Percentiles rank a stretch among this genome's conserved stretches.
These are phyloP conservation scores for Eufriesea mexicana DNA, from an alignment of 1,140 invertebrate genomes.

Conservation along the genomic window DNA sequence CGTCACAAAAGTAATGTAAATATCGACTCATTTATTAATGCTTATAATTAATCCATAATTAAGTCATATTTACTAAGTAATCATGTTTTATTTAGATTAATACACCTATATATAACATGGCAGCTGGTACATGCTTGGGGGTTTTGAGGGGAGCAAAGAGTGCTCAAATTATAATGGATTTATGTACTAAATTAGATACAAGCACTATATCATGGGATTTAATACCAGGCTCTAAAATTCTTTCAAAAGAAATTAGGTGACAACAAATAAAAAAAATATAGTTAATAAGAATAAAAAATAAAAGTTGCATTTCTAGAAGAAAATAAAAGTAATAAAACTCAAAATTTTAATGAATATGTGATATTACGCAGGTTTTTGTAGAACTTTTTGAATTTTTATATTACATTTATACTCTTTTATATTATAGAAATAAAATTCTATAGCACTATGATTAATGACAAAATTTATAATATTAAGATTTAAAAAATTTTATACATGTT, in stretches of 20 bases:
- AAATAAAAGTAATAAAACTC: not conserved
- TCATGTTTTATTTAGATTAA: slow-evolving; percentile 82
- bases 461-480: not conserved
- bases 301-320: slow-evolving; percentile 18
- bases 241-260: slow-evolving; percentile 72
- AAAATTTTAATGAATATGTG: slow-evolving; percentile 10
- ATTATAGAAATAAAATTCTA: not conserved
- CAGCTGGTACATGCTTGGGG: slow-evolving; percentile 91
- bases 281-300: slow-evolving; percentile 23
- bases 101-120: slow-evolving; percentile 92
- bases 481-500: too few relatives aligned
- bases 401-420: slow-evolving; percentile 16
- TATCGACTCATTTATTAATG: slow-evolving; percentile 52
- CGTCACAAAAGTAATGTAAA: slow-evolving; percentile 87
- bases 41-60: slow-evolving; percentile 13
- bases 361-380: not conserved
- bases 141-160: slow-evolving; percentile 82
- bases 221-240: slow-evolving; percentile 78
- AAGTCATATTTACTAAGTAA: not conserved
- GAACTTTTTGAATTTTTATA: not conserved
- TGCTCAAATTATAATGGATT: slow-evolving; percentile 86
- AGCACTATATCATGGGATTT: slow-evolving; percentile 88
- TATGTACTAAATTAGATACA: slow-evolving; percentile 85
- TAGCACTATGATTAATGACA: not conserved
- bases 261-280: slow-evolving; percentile 29